phyloP scores from a whole-genome alignment of 2,888 invertebrate species.

The Dicranocentrus wangi region DNA sequence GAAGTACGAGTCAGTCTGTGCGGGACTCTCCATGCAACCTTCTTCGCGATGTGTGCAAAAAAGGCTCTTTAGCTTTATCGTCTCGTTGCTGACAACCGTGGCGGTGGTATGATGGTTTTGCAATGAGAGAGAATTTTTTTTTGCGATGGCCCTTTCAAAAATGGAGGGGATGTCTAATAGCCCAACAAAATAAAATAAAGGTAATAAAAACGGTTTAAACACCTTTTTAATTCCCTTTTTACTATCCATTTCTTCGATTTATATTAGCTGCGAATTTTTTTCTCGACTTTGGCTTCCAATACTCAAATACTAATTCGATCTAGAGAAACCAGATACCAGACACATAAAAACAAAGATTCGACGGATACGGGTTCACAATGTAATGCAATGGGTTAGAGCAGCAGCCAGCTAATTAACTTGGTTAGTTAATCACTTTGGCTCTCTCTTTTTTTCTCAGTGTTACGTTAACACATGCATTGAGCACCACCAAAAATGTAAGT shows the following conservation, averaged over 20 bases:
- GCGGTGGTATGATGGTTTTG: too few relatives aligned
- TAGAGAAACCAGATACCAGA: too few relatives aligned
- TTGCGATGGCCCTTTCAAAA: not conserved
- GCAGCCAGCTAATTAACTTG: slow-evolving; percentile 54
- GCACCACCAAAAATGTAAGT: not conserved
- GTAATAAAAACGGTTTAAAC: slow-evolving; percentile 64
- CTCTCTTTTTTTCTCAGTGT: slow-evolving; percentile 37
- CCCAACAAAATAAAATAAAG: not conserved
- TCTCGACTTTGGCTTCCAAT: not conserved
- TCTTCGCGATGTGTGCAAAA: slow-evolving; percentile 7
- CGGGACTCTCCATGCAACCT: not conserved
- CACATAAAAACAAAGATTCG: too few relatives aligned
- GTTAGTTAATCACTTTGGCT: slow-evolving; percentile 59
- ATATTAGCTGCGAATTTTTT: slow-evolving; percentile 58
- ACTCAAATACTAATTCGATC: too few relatives aligned
- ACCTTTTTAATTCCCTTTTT: slow-evolving; percentile 62
- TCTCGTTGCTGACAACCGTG: not conserved
- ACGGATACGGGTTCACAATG: too few relatives aligned
- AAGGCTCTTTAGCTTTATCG: not conserved
- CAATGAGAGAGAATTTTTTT: too few relatives aligned
- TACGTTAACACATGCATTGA: slow-evolving; percentile 2
- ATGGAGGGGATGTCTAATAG: slow-evolving; percentile 6
- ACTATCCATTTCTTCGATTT: slow-evolving; percentile 54
- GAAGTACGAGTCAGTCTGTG: not conserved
- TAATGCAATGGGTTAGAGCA: too few relatives aligned